Evolutionary conservation across 2,797 vertebrate genomes (phyloP).

Genomic region (Acomys russatus): DNA sequence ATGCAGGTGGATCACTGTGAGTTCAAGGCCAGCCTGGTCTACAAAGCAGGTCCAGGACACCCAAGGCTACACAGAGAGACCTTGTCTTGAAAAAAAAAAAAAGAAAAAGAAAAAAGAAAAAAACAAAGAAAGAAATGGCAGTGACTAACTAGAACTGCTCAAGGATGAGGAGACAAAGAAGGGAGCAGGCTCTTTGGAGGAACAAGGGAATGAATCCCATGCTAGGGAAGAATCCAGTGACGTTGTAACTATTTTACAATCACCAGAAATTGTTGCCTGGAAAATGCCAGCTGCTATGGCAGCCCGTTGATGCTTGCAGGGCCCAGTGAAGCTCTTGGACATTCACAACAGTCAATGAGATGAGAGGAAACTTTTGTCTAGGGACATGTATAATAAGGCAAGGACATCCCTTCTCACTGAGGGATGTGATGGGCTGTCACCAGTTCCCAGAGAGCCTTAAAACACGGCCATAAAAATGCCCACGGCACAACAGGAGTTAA

Average conservation of each 20-base stretch:
- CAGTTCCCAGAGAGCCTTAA: slow-evolving; percentile 95
- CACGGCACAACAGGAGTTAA: slow-evolving; percentile 93
- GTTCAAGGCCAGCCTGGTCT: no score
- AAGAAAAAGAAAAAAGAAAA: no score
- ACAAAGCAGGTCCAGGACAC: no score
- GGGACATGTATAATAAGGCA: slow-evolving; percentile 97
- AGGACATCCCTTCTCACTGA: slow-evolving; percentile 95
- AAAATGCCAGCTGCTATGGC: slow-evolving; percentile 98
- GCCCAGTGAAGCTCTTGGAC: slow-evolving; percentile 96
- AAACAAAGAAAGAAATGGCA: slow-evolving; percentile 88
- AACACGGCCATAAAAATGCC: slow-evolving; percentile 94
- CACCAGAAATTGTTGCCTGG: slow-evolving; percentile 96
- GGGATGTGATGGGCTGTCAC: slow-evolving; percentile 96
- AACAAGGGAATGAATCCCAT: slow-evolving; percentile 96
- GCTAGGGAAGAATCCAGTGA: slow-evolving; percentile 97
- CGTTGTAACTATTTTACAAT: slow-evolving; percentile 98
- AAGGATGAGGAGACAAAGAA: slow-evolving; percentile 88
- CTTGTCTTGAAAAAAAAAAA: no score
- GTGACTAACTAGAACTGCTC: slow-evolving; percentile 90
- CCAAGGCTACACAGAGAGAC: no score
- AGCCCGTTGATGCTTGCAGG: slow-evolving; percentile 96
- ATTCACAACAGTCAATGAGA: slow-evolving; percentile 96
- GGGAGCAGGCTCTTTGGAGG: slow-evolving; percentile 97
- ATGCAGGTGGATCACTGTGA: slow-evolving; percentile 72
- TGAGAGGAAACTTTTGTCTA: slow-evolving; percentile 96